Conservation (phyloP, 2,888 invertebrate species). For the Hydraecia micacea region DNA sequence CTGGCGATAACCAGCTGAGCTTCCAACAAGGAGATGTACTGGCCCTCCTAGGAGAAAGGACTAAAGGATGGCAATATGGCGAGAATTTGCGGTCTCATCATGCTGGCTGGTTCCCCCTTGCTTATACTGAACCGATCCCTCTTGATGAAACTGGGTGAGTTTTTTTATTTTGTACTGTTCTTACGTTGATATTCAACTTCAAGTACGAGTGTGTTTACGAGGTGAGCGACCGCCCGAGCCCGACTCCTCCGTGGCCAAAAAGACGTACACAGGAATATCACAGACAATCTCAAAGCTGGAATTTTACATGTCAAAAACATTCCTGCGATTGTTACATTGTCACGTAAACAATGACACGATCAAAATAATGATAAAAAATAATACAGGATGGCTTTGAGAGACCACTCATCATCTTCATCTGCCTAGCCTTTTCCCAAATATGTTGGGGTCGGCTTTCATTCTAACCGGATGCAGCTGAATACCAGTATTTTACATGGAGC, state of each 20-base stretch:
- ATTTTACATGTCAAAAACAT: not conserved
- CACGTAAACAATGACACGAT: no score
- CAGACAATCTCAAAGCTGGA: not conserved
- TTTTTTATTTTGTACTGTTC: not conserved
- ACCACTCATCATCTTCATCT: not conserved
- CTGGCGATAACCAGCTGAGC: constrained; percentile 97
- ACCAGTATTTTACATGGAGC: no score
- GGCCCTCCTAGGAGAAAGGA: constrained; percentile 96
- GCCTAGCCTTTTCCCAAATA: no score
- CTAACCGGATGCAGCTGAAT: no score
- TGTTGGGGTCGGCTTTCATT: no score
- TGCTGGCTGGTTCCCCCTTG: constrained; percentile 98
- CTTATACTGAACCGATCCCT: constrained; percentile 96
- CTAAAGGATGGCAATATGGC: constrained; percentile 99
- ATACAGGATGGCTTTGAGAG: not conserved
- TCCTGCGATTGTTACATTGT: not conserved
- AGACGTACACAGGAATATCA: not conserved
- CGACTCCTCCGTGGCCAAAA: not conserved
- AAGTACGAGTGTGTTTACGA: not conserved
- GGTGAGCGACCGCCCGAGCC: no score
- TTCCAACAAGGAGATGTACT: constrained; percentile 97
- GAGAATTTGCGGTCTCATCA: constrained; percentile 97
- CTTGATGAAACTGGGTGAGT: constrained; percentile 92
- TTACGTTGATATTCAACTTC: no score
- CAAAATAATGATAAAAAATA: not conserved